Conservation (phyloP, 2,113 vertebrate genomes). For the Gnathochromis pfefferi region DNA sequence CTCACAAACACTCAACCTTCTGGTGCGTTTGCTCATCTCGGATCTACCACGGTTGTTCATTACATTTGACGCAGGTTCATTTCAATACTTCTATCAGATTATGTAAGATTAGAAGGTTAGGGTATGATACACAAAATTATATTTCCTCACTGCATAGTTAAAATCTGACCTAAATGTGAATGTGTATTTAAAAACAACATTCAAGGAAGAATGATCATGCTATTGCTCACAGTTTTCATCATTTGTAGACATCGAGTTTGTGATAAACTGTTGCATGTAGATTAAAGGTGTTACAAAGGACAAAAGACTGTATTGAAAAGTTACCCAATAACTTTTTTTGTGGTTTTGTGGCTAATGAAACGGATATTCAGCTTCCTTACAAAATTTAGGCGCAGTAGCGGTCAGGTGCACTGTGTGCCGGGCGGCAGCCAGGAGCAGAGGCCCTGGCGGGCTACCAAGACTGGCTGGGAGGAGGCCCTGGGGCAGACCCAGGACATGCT, state of each 20-base stretch:
- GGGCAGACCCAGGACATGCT: background rate
- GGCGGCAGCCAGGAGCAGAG: fast-evolving
- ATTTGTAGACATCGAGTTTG: background rate
- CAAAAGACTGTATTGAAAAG: background rate
- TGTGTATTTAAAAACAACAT: background rate
- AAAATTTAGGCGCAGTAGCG: fast-evolving
- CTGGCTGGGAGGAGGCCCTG: fast-evolving
- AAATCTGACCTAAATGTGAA: background rate
- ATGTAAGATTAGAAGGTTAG: background rate
- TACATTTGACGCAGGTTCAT: background rate
- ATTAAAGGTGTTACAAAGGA: fast-evolving
- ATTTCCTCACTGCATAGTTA: background rate
- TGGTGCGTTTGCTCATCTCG: background rate
- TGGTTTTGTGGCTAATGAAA: background rate
- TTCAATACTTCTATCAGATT: background rate
- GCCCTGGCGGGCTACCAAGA: background rate
- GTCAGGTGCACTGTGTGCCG: fast-evolving
- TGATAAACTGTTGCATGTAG: background rate
- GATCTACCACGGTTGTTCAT: background rate
- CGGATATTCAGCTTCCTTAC: background rate
- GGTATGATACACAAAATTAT: background rate
- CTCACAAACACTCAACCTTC: background rate
- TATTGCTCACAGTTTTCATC: background rate
- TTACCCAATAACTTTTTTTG: background rate
- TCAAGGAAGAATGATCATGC: background rate